Conservation (phyloP, 1,140 invertebrate genomes). For the Drosophila erecta region DNA sequence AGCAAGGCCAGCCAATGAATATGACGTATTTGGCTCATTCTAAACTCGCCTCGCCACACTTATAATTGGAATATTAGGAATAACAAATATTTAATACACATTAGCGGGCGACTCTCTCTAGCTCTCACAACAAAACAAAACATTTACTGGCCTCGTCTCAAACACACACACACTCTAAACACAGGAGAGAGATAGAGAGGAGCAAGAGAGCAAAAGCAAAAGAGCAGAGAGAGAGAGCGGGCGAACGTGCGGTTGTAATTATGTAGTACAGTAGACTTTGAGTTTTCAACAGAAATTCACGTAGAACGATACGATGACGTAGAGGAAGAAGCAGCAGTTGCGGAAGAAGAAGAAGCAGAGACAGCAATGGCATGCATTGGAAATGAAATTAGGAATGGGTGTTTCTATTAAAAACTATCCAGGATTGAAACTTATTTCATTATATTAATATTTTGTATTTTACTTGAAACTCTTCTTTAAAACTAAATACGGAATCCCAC, state of each 20-base stretch:
- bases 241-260: slow-evolving; percentile 72
- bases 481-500: not conserved
- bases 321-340: slow-evolving; percentile 8
- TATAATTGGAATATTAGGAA: slow-evolving; percentile 35
- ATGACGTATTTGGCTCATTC: slow-evolving; percentile 32
- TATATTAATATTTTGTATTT: not conserved
- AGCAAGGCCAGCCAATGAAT: slow-evolving; percentile 15
- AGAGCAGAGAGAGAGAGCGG: slow-evolving; percentile 15
- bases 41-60: slow-evolving; percentile 26
- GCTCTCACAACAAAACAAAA: slow-evolving; percentile 79
- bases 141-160: slow-evolving; percentile 62
- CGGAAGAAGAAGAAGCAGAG: slow-evolving; percentile 48
- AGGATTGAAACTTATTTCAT: not conserved
- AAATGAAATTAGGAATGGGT: slow-evolving; percentile 15
- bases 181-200: slow-evolving; percentile 3
- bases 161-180: slow-evolving; percentile 21
- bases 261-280: slow-evolving; percentile 83
- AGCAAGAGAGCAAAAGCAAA: too few relatives aligned
- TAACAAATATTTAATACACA: slow-evolving; percentile 33
- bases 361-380: slow-evolving; percentile 66
- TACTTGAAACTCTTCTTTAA: not conserved
- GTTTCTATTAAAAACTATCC: not conserved
- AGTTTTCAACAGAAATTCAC: slow-evolving; percentile 78
- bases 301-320: slow-evolving; percentile 66
- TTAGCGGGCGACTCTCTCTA: slow-evolving; percentile 39